phyloP scores from a whole-genome alignment of 2,888 invertebrate species.

The Hipparchia semele region DNA sequence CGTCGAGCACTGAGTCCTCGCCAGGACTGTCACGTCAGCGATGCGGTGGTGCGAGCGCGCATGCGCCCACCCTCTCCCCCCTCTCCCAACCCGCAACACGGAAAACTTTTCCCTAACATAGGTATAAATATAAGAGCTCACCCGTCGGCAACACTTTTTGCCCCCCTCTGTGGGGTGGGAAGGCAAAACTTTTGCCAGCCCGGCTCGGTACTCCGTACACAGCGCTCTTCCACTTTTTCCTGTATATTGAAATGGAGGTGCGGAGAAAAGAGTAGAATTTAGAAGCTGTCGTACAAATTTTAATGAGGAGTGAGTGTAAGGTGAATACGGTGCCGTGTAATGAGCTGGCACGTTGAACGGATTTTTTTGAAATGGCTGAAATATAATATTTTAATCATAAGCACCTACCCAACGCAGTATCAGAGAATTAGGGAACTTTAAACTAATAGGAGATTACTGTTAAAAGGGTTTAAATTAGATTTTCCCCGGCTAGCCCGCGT shows the following conservation, averaged over 20 bases:
- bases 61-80: slow-evolving; percentile 66
- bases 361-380: slow-evolving; percentile 47
- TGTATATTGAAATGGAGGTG: slow-evolving; percentile 83
- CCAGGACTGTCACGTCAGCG: slow-evolving; percentile 73
- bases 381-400: neutral
- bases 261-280: slow-evolving; percentile 83
- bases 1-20: slow-evolving; percentile 61
- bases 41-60: slow-evolving; percentile 65
- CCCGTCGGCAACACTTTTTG: slow-evolving; percentile 83
- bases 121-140: slow-evolving; percentile 75
- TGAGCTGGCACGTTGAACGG: slow-evolving; percentile 60
- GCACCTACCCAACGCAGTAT: no score
- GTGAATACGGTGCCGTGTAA: slow-evolving; percentile 65
- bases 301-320: slow-evolving; percentile 78
- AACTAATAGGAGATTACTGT: neutral
- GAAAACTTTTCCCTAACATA: slow-evolving; percentile 82
- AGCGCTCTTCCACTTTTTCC: slow-evolving; percentile 83
- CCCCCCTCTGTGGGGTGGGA: slow-evolving; percentile 72
- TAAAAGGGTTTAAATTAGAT: slow-evolving; percentile 46
- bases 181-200: slow-evolving; percentile 80
- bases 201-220: slow-evolving; percentile 78
- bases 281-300: slow-evolving; percentile 82
- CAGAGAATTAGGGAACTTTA: neutral
- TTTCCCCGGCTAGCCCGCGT: slow-evolving; percentile 42
- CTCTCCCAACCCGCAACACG: slow-evolving; percentile 78